Evolutionary conservation across 2,888 invertebrate genomes (phyloP).

Genomic region (Xestia rhomboidea): DNA sequence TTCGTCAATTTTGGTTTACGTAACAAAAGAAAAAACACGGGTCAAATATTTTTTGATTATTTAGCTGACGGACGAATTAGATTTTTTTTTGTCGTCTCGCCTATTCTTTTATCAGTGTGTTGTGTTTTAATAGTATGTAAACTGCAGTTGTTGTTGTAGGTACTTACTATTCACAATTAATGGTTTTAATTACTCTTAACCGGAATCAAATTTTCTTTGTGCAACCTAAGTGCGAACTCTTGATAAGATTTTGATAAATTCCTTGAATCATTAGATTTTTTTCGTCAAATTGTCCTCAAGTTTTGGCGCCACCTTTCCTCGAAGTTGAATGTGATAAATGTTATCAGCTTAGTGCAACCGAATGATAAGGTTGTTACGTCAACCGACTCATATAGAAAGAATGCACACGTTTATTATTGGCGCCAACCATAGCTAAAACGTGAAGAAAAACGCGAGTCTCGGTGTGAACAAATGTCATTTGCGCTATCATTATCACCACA

Average conservation of each 20-base stretch:
- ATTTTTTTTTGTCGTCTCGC: no score
- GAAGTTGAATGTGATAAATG: neutral
- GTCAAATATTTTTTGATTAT: no score
- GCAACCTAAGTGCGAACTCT: neutral
- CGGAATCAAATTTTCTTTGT: neutral
- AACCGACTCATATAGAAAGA: neutral
- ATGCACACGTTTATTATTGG: constrained; percentile 15
- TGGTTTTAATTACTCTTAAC: neutral
- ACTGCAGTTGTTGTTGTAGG: no score
- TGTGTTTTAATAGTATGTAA: no score
- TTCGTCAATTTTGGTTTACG: no score
- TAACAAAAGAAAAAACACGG: no score
- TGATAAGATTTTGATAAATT: neutral
- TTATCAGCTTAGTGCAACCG: constrained; percentile 28
- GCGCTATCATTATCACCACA: neutral
- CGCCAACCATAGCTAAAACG: neutral
- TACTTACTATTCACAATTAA: no score
- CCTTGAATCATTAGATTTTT: neutral
- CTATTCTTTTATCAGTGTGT: neutral
- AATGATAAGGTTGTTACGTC: constrained; percentile 17
- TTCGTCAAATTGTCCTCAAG: neutral
- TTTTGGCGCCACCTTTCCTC: constrained; percentile 18
- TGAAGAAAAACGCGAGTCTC: neutral
- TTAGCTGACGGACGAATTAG: no score
- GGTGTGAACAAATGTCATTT: neutral